Conservation (phyloP, 2,888 invertebrate species). For the Reticulitermes lucifugus region DNA sequence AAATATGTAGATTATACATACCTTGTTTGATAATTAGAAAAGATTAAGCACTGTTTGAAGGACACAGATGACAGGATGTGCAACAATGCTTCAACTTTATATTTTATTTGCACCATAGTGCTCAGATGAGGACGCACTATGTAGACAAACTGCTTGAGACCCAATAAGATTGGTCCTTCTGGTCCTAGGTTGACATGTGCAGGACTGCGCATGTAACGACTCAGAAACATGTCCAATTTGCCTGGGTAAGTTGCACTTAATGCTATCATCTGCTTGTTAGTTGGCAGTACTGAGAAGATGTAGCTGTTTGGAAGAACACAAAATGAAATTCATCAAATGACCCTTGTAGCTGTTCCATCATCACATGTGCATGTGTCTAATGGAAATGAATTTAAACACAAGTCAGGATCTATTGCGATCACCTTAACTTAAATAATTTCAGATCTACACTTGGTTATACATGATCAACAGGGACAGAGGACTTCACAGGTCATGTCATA, state of each 20-base stretch:
- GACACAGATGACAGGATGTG: conserved; percentile 77
- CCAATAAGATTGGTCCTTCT: conserved; percentile 75
- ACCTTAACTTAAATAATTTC: no score
- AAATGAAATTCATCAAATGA: background rate
- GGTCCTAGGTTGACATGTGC: conserved; percentile 80
- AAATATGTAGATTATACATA: conserved; percentile 56
- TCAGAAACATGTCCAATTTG: conserved; percentile 76
- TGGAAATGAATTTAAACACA: no score
- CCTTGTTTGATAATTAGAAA: conserved; percentile 87
- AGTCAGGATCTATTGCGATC: no score
- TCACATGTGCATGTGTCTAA: no score
- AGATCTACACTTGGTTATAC: no score
- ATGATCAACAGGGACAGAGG: no score
- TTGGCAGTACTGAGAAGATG: conserved; percentile 79
- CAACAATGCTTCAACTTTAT: conserved; percentile 71
- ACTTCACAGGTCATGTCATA: no score
- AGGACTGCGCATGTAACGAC: conserved; percentile 82
- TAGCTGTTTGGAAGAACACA: conserved; percentile 65
- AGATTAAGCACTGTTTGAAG: conserved; percentile 93
- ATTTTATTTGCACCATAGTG: conserved; percentile 72
- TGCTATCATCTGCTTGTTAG: conserved; percentile 88
- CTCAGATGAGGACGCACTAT: conserved; percentile 73
- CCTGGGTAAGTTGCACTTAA: conserved; percentile 94
- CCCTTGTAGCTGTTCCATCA: no score
- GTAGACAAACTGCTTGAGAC: conserved; percentile 82